Conservation (phyloP, 2,797 vertebrate genomes). For the Labeo calbasu region DNA sequence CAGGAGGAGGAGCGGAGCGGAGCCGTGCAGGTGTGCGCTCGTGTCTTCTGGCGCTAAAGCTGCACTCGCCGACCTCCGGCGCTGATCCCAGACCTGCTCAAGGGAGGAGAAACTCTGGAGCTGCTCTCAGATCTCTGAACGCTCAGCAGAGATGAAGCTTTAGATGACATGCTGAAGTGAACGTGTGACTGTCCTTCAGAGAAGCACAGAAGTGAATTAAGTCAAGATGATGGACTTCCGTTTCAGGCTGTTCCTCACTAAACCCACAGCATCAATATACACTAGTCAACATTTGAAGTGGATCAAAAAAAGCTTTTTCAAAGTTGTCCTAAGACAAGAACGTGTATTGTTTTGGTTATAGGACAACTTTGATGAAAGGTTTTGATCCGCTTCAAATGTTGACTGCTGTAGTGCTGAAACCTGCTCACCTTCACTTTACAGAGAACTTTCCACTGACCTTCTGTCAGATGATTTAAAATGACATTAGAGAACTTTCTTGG, state of each 20-base stretch:
- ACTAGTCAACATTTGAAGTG: too few relatives aligned
- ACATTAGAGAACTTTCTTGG: neutral
- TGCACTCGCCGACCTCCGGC: slow-evolving; percentile 26
- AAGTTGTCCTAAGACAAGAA: too few relatives aligned
- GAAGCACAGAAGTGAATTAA: neutral
- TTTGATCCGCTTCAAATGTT: too few relatives aligned
- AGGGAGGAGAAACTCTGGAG: neutral
- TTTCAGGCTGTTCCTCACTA: neutral
- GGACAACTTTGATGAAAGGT: too few relatives aligned
- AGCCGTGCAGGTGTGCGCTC: slow-evolving; percentile 23
- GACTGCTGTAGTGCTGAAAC: too few relatives aligned
- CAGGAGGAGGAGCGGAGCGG: slow-evolving; percentile 30
- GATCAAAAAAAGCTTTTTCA: too few relatives aligned
- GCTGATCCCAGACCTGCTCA: neutral
- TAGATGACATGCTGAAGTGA: neutral
- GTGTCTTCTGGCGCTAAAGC: slow-evolving; percentile 29
- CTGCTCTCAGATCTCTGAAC: neutral
- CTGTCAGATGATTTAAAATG: neutral
- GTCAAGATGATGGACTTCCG: neutral
- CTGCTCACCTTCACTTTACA: neutral
- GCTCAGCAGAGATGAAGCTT: neutral
- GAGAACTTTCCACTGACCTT: neutral
- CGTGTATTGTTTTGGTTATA: too few relatives aligned
- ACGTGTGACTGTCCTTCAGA: neutral
- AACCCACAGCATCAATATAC: neutral